These are phyloP conservation scores for Keiferia lycopersicella DNA, from an alignment of 2,888 invertebrate species.

Conservation along the genomic window DNA sequence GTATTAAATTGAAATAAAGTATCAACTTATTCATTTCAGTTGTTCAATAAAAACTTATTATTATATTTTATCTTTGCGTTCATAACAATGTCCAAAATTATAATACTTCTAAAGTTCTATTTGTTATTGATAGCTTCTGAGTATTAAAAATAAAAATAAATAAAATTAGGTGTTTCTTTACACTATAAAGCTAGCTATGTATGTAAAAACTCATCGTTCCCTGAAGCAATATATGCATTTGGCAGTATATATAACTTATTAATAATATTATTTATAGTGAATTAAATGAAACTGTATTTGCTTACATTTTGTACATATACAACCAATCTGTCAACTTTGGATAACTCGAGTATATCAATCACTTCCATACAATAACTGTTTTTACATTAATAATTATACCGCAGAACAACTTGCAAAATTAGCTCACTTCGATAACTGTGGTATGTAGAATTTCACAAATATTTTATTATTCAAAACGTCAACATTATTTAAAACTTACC, in stretches of 20 bases:
- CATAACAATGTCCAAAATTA: background rate
- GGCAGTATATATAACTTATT: background rate
- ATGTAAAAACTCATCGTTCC: background rate
- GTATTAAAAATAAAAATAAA: background rate
- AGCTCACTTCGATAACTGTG: constrained; percentile 45
- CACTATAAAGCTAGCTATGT: background rate
- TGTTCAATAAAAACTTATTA: background rate
- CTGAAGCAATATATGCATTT: background rate
- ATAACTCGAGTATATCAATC: constrained; percentile 56
- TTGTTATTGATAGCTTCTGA: background rate
- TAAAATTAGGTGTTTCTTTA: background rate
- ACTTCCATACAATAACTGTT: constrained; percentile 39
- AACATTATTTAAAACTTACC: constrained; percentile 76
- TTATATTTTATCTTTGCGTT: background rate
- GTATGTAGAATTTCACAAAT: constrained; percentile 73
- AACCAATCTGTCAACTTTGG: constrained; percentile 38
- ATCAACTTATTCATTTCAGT: background rate
- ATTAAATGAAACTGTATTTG: background rate
- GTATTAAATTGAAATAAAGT: background rate
- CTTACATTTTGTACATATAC: background rate
- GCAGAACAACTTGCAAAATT: constrained; percentile 22
- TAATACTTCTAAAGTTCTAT: background rate
- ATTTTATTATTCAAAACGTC: constrained; percentile 62
- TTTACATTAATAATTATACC: constrained; percentile 25
- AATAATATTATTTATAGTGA: no score